These are phyloP conservation scores for Vireo griseus DNA, from an alignment of 2,797 vertebrate genomes.

Conservation along the genomic window DNA sequence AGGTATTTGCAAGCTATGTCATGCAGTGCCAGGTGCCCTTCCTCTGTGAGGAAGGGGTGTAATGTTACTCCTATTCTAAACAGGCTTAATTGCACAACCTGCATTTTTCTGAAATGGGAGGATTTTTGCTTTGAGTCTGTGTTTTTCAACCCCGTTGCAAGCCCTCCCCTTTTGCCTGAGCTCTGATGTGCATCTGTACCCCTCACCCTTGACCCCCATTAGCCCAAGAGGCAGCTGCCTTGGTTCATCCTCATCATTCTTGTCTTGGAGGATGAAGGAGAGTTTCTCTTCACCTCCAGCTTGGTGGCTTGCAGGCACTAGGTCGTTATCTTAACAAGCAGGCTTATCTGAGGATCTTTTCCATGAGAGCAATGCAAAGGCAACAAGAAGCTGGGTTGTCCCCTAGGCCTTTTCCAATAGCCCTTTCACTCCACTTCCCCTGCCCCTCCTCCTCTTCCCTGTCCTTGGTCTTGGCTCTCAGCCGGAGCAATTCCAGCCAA, in stretches of 20 bases:
- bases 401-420: not conserved
- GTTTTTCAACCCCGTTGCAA: not conserved
- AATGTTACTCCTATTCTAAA: not conserved
- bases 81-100: not conserved
- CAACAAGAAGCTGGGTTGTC: not conserved
- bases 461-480: not conserved
- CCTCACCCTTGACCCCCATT: not conserved
- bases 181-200: not conserved
- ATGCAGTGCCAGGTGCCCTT: not conserved
- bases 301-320: not conserved
- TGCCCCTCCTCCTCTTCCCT: not conserved
- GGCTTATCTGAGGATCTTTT: conserved; percentile 23
- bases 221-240: not conserved
- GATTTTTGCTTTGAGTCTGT: not conserved
- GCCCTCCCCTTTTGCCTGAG: not conserved
- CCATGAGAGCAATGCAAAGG: not conserved
- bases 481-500: not conserved
- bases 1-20: not conserved
- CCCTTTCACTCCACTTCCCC: not conserved
- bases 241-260: not conserved
- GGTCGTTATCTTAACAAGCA: not conserved
- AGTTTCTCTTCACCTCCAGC: not conserved
- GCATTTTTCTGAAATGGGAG: not conserved
- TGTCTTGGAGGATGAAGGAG: not conserved
- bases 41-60: not conserved